Evolutionary conservation across 2,888 invertebrate genomes (phyloP).

Genomic region (Zhengitettix transpicula): DNA sequence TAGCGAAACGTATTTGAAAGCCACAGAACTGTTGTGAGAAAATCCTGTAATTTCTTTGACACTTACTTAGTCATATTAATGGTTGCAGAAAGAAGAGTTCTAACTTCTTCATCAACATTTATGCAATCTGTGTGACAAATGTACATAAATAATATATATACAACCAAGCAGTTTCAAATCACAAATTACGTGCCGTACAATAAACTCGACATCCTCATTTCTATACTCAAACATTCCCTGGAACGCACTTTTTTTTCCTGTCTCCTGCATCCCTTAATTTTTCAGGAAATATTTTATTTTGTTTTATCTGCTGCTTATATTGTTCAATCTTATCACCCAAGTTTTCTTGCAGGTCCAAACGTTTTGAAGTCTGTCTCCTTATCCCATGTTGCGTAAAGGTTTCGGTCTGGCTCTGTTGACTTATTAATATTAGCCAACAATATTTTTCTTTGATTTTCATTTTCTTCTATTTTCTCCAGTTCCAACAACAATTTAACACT

Average conservation of each 20-base stretch:
- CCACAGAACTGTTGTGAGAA: slow-evolving; percentile 67
- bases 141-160: slow-evolving; percentile 94
- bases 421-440: slow-evolving; percentile 42
- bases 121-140: slow-evolving; percentile 88
- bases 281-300: slow-evolving; percentile 49
- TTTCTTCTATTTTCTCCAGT: slow-evolving; percentile 67
- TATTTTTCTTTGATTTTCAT: slow-evolving; percentile 65
- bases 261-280: slow-evolving; percentile 54
- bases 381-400: slow-evolving; percentile 79
- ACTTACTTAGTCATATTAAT: slow-evolving; percentile 64
- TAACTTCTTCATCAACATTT: slow-evolving; percentile 86
- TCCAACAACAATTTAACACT: slow-evolving; percentile 59
- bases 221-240: slow-evolving; percentile 87
- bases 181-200: slow-evolving; percentile 64
- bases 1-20: slow-evolving; percentile 68
- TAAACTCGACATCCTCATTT: slow-evolving; percentile 58
- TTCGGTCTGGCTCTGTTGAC: slow-evolving; percentile 54
- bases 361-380: slow-evolving; percentile 63
- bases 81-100: slow-evolving; percentile 55
- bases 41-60: slow-evolving; percentile 55
- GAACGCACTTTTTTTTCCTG: slow-evolving; percentile 56
- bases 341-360: slow-evolving; percentile 57
- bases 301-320: slow-evolving; percentile 56
- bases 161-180: slow-evolving; percentile 62
- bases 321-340: slow-evolving; percentile 55